Evolutionary conservation across 2,113 vertebrate species (phyloP), one percentile per base, ranked within the genome.

Genomic region (Megalops atlanticus): DNA sequence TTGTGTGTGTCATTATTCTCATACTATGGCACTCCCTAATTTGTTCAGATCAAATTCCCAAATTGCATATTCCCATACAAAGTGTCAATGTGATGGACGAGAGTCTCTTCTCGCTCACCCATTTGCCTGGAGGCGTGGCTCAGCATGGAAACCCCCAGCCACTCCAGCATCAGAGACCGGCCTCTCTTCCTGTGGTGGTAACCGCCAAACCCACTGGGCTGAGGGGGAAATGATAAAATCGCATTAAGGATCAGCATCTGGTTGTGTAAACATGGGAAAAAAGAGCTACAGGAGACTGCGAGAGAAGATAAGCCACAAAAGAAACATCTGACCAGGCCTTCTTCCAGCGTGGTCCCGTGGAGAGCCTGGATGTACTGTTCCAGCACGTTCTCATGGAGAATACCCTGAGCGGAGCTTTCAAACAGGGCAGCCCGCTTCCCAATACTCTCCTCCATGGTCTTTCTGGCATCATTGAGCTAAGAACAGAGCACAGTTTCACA

Each of bases 81-180:
- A n/a, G n/a, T n/a, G n/a, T n/a, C n/a, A n/a, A n/a, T n/a, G n/a
- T n/a, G n/a, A n/a, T n/a, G n/a, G n/a, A n/a, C n/a, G n/a, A n/a
- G n/a, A n/a, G 70, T 18, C 38, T 7, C 14, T 47, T 36, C 18
- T 45, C 24, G 15, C 79, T 81, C 72, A 81, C 80, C 73, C 38
- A 76, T 36, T 31, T 35, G 8, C 16, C 54, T 36, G 24, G 72
- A 39, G 40, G 38, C 31, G 12, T 39, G n/a, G 31, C 47, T 82
- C 45, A 78, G 49, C 38, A 45, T 4, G 31, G 81, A 73, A 18
- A 82, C 31, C 72, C 81, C 81, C 10, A 82, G 82, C 82, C 82
- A 83, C 39, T 80, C 77, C 35, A 80, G 3, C 58, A 83, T 80
- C 40, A 76, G n/a, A 10, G 70, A 47, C 38, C 31, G 16, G 6